A percentile compares a stretch with the other conserved stretches of the same genome.
Conservation (phyloP, 1,140 invertebrate species). For the Brachystomella parvula region DNA sequence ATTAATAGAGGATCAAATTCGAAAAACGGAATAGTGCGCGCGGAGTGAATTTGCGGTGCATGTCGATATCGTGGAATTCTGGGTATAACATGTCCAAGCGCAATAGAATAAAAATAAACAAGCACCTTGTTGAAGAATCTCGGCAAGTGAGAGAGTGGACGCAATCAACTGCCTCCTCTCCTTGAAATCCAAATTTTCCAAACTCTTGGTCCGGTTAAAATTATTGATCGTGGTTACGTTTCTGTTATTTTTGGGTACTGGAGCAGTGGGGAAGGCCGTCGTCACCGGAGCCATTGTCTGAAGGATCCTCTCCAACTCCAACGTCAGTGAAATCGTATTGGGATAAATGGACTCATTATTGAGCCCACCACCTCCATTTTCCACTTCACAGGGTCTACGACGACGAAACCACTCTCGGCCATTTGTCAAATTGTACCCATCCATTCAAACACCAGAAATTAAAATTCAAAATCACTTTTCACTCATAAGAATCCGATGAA, state of each 20-base stretch:
- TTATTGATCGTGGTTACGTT: conserved; percentile 20
- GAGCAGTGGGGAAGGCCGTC: conserved; percentile 27
- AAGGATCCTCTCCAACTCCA: conserved; percentile 26
- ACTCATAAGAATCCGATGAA: too few species aligned
- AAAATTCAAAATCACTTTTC: too few species aligned
- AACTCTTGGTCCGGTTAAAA: conserved; percentile 67
- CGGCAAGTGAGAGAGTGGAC: conserved; percentile 72
- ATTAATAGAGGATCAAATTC: too few species aligned
- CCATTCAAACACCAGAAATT: too few species aligned
- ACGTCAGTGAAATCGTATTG: background rate
- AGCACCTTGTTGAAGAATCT: conserved; percentile 60
- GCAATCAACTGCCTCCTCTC: conserved; percentile 81
- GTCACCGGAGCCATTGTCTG: conserved; percentile 34
- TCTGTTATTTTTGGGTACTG: conserved; percentile 17
- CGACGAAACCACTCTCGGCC: background rate
- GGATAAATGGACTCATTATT: conserved; percentile 6
- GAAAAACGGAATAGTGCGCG: too few species aligned
- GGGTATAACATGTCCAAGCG: too few species aligned
- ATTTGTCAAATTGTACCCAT: background rate
- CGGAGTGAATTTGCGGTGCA: too few species aligned
- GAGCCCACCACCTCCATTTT: background rate
- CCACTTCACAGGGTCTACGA: background rate
- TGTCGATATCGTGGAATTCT: too few species aligned
- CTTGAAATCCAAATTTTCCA: conserved; percentile 82
- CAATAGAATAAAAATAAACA: conserved; percentile 13